Evolutionary conservation across 2,113 vertebrate species (phyloP).

Genomic region (Hemiscyllium ocellatum): DNA sequence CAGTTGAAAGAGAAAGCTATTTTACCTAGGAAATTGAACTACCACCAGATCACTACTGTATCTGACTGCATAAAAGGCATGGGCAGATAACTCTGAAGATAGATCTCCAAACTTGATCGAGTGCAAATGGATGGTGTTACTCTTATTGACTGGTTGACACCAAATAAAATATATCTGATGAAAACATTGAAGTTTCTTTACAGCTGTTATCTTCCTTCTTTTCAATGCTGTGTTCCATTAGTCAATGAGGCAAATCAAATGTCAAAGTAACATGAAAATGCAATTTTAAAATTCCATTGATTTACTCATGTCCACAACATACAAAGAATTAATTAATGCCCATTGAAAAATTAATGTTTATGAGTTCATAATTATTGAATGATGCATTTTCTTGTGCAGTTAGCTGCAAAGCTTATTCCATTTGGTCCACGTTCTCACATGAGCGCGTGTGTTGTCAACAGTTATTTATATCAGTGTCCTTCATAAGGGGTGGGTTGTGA

Average conservation of each 20-base stretch:
- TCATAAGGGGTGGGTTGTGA: not conserved
- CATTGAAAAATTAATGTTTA: not conserved
- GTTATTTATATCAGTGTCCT: not conserved
- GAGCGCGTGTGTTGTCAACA: not conserved
- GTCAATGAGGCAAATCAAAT: not conserved
- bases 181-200: not conserved
- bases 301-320: not conserved
- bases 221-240: not conserved
- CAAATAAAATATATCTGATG: not conserved
- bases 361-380: not conserved
- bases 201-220: not conserved
- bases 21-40: not conserved
- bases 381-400: not conserved
- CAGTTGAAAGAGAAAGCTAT: conserved; percentile 11
- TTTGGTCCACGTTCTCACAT: not conserved
- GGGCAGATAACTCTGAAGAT: not conserved
- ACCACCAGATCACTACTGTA: conserved; percentile 9
- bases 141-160: not conserved
- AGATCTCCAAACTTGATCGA: not conserved
- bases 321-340: not conserved
- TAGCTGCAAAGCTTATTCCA: not conserved
- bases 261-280: not conserved
- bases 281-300: not conserved
- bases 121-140: not conserved
- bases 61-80: not conserved